Evolutionary conservation across 2,113 vertebrate species (phyloP).

Genomic region (Lepisosteus oculatus): DNA sequence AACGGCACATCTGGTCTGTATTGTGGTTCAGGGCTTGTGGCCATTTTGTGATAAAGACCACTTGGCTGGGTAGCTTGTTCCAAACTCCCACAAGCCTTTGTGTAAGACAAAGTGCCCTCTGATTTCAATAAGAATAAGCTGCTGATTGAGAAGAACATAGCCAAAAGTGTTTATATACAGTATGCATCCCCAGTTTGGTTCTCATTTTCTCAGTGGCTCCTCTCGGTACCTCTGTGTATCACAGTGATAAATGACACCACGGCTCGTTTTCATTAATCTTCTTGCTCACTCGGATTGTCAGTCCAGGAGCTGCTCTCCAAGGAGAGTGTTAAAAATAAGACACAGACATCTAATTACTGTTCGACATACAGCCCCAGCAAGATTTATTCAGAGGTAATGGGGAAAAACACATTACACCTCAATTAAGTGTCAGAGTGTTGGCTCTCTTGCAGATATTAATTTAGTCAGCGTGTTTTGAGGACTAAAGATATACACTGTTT

Average conservation of each 20-base stretch:
- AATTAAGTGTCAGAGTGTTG: not conserved
- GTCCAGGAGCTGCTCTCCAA: not conserved
- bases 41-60: too few relatives aligned
- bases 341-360: conserved; percentile 19
- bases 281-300: not conserved
- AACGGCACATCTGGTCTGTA: too few relatives aligned
- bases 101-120: too few relatives aligned
- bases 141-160: too few relatives aligned
- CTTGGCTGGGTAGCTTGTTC: too few relatives aligned
- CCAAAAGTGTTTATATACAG: too few relatives aligned
- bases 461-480: not conserved
- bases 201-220: conserved; percentile 4
- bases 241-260: conserved; percentile 19
- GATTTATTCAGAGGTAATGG: conserved; percentile 18
- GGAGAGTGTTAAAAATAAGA: conserved; percentile 2
- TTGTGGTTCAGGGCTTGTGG: too few relatives aligned
- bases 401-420: conserved; percentile 1
- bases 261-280: conserved; percentile 9
- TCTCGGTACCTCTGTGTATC: not conserved
- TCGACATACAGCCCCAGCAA: conserved; percentile 23
- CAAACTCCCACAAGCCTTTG: too few relatives aligned
- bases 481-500: not conserved
- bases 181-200: conserved; percentile 6
- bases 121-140: too few relatives aligned
- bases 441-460: not conserved